Percentiles rank a stretch among this genome's conserved stretches.
phyloP scores from a whole-genome alignment of 2,113 vertebrate species.

The Aplodontia rufa region DNA sequence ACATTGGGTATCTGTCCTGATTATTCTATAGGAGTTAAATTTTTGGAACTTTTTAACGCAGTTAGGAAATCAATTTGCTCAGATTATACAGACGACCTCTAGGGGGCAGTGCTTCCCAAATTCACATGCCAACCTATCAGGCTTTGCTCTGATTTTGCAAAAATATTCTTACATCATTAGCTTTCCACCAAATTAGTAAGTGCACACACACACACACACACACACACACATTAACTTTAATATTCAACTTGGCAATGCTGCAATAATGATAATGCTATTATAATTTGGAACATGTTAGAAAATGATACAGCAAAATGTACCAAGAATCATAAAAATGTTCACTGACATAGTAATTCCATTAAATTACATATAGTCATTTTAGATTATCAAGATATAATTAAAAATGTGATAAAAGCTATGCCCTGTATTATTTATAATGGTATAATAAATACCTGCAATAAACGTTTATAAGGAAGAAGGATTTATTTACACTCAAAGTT shows the following conservation, averaged over 20 bases:
- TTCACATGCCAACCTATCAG: not conserved
- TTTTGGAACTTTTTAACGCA: not conserved
- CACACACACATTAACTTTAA: not conserved
- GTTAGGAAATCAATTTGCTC: not conserved
- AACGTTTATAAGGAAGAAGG: not conserved
- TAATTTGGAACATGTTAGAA: not conserved
- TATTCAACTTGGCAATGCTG: not conserved
- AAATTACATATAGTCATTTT: not conserved
- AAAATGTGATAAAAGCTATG: not conserved
- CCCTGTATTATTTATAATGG: not conserved
- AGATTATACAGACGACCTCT: not conserved
- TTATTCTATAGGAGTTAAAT: not conserved
- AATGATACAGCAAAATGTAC: not conserved
- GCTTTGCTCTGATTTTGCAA: not conserved
- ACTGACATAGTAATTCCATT: not conserved
- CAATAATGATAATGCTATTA: not conserved
- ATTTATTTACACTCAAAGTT: not conserved
- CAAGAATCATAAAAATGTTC: not conserved
- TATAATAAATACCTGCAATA: not conserved
- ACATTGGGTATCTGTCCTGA: not conserved
- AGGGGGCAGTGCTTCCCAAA: not conserved
- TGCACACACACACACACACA: not conserved
- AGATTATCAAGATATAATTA: not conserved
- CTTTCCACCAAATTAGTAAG: not conserved
- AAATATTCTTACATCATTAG: not conserved